Percentiles rank a stretch among this genome's conserved stretches.
Evolutionary conservation across 2,797 vertebrate species (phyloP).

Genomic region (Lagodon rhomboides): DNA sequence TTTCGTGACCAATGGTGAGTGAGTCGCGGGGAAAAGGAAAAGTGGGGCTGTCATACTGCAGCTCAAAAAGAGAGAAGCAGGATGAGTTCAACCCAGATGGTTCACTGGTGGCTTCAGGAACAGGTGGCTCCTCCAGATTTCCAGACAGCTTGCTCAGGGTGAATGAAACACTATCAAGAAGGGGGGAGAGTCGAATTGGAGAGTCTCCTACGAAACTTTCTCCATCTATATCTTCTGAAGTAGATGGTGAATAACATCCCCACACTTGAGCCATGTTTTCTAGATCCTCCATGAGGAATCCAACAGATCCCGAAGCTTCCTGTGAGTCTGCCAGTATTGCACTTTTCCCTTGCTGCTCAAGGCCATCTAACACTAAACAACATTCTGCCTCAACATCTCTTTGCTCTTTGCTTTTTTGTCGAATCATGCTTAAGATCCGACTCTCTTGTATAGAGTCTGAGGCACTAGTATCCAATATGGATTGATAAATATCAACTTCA

Average conservation of each 20-base stretch:
- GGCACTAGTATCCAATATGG: constrained; percentile 99
- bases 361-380: constrained; percentile 97
- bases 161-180: constrained; percentile 91
- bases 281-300: constrained; percentile 93
- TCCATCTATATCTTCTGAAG: constrained; percentile 95
- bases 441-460: constrained; percentile 99
- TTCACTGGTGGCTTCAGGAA: constrained; percentile 92
- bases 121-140: constrained; percentile 88
- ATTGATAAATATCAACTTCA: constrained; percentile 99
- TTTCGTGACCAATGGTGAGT: constrained; percentile 89
- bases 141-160: constrained; percentile 89
- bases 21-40: constrained; percentile 95
- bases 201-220: constrained; percentile 97
- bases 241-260: constrained; percentile 97
- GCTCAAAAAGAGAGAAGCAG: constrained; percentile 99
- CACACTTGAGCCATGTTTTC: constrained; percentile 97
- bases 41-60: constrained; percentile 97
- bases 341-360: constrained; percentile 98
- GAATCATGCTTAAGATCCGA: constrained; percentile 99
- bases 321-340: constrained; percentile 97
- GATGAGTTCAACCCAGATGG: constrained; percentile 91
- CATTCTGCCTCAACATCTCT: constrained; percentile 96
- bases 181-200: constrained; percentile 92
- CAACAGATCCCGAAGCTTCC: constrained; percentile 92
- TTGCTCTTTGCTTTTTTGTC: constrained; percentile 96